Base-by-base conservation (phyloP, 2,888 invertebrate species). In the Stramonita haemastoma region DNA sequence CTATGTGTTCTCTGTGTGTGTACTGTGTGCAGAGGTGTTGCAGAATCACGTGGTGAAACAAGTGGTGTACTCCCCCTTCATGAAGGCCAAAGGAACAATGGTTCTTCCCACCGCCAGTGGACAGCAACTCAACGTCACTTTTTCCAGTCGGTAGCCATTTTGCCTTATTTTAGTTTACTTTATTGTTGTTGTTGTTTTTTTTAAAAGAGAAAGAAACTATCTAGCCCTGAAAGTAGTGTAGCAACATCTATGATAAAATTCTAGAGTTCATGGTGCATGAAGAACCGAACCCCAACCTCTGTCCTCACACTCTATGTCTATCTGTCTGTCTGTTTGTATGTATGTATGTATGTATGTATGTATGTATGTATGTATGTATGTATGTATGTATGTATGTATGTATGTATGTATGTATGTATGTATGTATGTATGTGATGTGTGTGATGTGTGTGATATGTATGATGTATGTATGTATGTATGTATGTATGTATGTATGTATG, bases 51-150 rank as follows among this genome's bases (percentile, higher is more conserved):
- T 85, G 60, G 85, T 85, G 60, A 57, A 6, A 1, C 15, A 60
- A 17, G 85, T 85, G 85, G 57, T 57, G 60, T 85, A 57, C 57
- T 85, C 85, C 13, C 57, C 85, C 57, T 85, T 29, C 32, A n/a
- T 85, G 17, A 15, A n/a, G 17, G 85, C 85, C 17, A 85, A 85
- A 29, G 85, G 85, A 19, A 57, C 57, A 29, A 26, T 29, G n/a
- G 29, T 85, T 0, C 85, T 85, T 29, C 29, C n/a, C 0, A 29
- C 85, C 11, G 15, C 26, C 56, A 85, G 57, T n/a, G 85, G 85
- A 8, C 32, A 60, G 5, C 22, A n/a, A 19, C 60, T 85, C 57
- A 85, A 57, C 85, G n/a, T 85, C 60, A 60, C 85, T 15, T n/a
- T 85, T 13, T 15, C 85, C 57, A 56, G 85, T 85, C 26, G 8